A percentile compares a stretch with the other conserved stretches of the same genome.
Evolutionary conservation across 2,888 invertebrate species (phyloP).

Genomic region (Platycheirus rosarum): DNA sequence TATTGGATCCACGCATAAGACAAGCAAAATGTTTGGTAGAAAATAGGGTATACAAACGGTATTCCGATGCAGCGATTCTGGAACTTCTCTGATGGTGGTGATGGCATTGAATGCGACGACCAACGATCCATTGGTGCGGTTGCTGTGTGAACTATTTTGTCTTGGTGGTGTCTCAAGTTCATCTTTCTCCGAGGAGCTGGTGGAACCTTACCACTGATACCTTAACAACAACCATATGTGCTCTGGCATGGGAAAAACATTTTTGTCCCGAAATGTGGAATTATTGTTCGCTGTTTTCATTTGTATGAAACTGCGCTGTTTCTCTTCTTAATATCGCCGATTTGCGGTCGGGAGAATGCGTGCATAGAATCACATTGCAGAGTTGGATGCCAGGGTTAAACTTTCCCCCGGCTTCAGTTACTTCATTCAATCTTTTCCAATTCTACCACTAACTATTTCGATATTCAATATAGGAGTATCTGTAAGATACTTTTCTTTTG

Average conservation of each 20-base stretch:
- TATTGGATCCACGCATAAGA: constrained; percentile 73
- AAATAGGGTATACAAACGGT: constrained; percentile 34
- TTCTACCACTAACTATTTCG: constrained; percentile 31
- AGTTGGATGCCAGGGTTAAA: constrained; percentile 66
- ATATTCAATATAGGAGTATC: constrained; percentile 44
- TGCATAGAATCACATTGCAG: constrained; percentile 62
- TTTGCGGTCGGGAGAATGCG: constrained; percentile 69
- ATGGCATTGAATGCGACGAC: neutral
- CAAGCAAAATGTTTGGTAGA: constrained; percentile 46
- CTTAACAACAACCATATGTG: constrained; percentile 33
- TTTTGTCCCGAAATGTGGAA: constrained; percentile 60
- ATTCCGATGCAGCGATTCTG: constrained; percentile 27
- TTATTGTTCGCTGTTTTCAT: constrained; percentile 21
- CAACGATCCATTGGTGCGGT: constrained; percentile 45
- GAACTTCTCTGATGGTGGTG: constrained; percentile 8
- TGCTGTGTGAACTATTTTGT: constrained; percentile 73
- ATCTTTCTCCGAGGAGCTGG: constrained; percentile 58
- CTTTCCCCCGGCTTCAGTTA: constrained; percentile 68
- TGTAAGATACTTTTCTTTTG: constrained; percentile 27
- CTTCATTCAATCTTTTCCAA: constrained; percentile 27
- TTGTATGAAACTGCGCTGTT: constrained; percentile 43
- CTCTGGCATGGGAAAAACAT: constrained; percentile 59
- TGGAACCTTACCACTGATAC: constrained; percentile 30
- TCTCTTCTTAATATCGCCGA: constrained; percentile 73
- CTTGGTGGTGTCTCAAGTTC: constrained; percentile 71